Evolutionary conservation across 2,797 vertebrate genomes (phyloP).

Genomic region (Stomatorhinus walkeri): DNA sequence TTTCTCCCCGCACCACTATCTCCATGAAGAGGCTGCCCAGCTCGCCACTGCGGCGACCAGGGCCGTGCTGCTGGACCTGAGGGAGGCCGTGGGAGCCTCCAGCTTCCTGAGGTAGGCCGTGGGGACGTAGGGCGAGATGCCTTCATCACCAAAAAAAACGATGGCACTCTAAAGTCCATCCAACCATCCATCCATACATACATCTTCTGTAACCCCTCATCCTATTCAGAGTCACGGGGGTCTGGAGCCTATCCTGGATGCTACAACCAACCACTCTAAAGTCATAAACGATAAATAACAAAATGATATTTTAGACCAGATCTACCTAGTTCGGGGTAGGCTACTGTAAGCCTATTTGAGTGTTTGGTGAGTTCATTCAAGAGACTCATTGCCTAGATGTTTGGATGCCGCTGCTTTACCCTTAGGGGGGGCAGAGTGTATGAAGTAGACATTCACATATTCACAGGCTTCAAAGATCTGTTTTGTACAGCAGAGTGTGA

Average conservation of each 20-base stretch:
- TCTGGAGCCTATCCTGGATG: neutral
- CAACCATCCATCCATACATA: neutral
- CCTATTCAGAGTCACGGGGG: neutral
- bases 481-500: neutral
- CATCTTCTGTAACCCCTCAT: neutral
- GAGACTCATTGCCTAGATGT: neutral
- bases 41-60: conserved; percentile 68
- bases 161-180: neutral
- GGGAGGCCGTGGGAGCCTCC: conserved; percentile 58
- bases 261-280: neutral
- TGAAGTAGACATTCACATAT: neutral
- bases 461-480: neutral
- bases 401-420: neutral
- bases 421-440: no score
- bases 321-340: neutral
- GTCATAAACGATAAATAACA: neutral
- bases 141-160: neutral
- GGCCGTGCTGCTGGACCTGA: conserved; percentile 62
- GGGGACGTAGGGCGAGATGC: neutral
- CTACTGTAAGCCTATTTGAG: neutral
- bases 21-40: conserved; percentile 63
- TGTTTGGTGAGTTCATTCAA: neutral
- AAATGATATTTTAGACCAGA: neutral
- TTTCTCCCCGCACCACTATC: conserved; percentile 76
- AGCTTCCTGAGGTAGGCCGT: conserved; percentile 64